Evolutionary conservation across 2,888 invertebrate genomes (phyloP).

Genomic region (Drosophila meridiana): DNA sequence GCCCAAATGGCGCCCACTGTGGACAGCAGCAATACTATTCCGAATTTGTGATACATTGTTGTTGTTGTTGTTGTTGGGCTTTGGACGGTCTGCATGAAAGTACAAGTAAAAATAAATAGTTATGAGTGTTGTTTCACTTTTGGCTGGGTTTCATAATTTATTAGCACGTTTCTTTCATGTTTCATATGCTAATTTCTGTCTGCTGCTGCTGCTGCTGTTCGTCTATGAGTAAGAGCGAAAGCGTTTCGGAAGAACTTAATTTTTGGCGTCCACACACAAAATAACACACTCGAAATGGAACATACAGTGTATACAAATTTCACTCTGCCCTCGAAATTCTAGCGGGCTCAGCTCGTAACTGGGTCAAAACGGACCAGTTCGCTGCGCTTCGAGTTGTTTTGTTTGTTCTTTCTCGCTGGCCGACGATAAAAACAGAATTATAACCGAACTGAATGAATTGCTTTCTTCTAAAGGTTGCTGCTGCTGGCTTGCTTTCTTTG

Average conservation of each 20-base stretch:
- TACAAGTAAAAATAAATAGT: conserved; percentile 68
- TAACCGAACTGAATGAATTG: conserved; percentile 35
- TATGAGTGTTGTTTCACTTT: conserved; percentile 62
- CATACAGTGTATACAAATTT: conserved; percentile 53
- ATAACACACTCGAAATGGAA: conserved; percentile 29
- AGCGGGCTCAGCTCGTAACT: conserved; percentile 38
- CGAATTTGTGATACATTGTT: conserved; percentile 68
- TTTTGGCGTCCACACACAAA: conserved; percentile 17
- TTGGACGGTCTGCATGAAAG: conserved; percentile 70
- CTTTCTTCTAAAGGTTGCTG: conserved; percentile 38
- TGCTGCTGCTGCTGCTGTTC: conserved; percentile 5
- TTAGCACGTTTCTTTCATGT: conserved; percentile 61
- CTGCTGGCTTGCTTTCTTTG: conserved; percentile 63
- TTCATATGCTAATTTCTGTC: conserved; percentile 60
- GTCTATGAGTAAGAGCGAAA: conserved; percentile 72
- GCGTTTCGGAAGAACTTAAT: conserved; percentile 35
- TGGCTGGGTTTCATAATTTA: conserved; percentile 71
- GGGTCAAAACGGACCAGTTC: conserved; percentile 63
- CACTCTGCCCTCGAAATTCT: conserved; percentile 65
- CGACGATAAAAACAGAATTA: conserved; percentile 34
- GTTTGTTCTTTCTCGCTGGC: conserved; percentile 45
- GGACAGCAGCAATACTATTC: conserved; percentile 65
- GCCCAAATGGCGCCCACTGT: conserved; percentile 62
- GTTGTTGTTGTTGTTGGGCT: conserved; percentile 29
- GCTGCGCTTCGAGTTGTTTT: conserved; percentile 26